Percentiles rank a stretch among this genome's conserved stretches.
These are phyloP conservation scores for Arbacia lixula DNA, from an alignment of 53 echinoderm and acorn worm genomes.

Conservation along the genomic window DNA sequence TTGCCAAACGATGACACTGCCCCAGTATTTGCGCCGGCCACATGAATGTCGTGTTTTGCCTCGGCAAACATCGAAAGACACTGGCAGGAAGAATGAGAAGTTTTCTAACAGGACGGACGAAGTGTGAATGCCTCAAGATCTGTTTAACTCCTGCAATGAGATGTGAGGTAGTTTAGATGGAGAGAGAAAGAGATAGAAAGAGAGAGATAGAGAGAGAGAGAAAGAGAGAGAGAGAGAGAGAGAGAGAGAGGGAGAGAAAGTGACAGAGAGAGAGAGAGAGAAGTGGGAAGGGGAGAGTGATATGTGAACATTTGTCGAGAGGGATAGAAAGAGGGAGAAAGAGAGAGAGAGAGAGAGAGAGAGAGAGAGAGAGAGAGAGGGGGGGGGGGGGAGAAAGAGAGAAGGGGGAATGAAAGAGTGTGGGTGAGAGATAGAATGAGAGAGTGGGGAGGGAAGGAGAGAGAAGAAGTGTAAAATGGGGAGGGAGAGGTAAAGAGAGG, in stretches of 20 bases:
- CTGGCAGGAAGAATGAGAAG: neutral
- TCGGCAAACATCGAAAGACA: neutral
- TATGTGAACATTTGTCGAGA: neutral
- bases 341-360: neutral
- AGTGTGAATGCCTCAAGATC: no score
- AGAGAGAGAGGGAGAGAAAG: neutral
- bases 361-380: neutral
- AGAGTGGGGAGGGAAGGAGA: neutral
- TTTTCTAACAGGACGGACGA: neutral
- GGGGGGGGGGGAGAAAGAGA: neutral
- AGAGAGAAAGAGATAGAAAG: no score
- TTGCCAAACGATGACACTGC: constrained; percentile 1
- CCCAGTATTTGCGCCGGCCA: neutral
- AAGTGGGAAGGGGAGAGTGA: neutral
- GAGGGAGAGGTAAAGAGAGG: neutral
- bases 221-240: neutral
- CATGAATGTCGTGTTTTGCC: constrained; percentile 12
- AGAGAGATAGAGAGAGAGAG: no score
- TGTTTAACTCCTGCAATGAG: no score
- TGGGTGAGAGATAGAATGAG: neutral
- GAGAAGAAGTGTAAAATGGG: neutral
- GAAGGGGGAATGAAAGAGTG: neutral
- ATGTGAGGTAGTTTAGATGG: no score
- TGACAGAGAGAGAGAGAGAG: neutral
- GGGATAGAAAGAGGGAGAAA: neutral